Percentiles rank a stretch among this genome's conserved stretches.
phyloP scores from a whole-genome alignment of 2,113 vertebrate genomes.

The Lycaon pictus region DNA sequence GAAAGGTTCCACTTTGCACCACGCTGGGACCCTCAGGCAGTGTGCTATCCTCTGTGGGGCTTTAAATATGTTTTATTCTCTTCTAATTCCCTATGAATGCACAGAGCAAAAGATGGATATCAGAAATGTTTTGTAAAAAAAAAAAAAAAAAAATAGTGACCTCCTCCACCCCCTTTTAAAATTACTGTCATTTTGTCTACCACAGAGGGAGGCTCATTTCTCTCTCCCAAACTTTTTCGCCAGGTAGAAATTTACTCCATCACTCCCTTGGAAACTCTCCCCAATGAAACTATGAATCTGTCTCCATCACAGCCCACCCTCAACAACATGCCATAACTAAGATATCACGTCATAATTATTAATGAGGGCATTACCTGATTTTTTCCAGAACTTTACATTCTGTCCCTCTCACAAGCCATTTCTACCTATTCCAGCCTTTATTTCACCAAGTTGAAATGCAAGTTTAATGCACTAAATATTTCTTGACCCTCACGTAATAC shows the following conservation, averaged over 20 bases:
- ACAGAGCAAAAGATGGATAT: neutral
- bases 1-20: neutral
- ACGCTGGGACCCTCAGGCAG: neutral
- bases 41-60: neutral
- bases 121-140: neutral
- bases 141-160: neutral
- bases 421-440: neutral
- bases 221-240: neutral
- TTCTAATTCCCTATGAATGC: neutral
- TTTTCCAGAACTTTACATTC: neutral
- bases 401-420: neutral
- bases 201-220: neutral
- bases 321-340: neutral
- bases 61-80: neutral
- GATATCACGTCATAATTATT: neutral
- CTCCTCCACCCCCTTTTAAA: neutral
- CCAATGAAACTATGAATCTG: neutral
- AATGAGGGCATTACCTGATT: neutral
- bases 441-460: neutral
- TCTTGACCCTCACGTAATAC: conserved; percentile 39
- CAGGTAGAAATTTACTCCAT: neutral
- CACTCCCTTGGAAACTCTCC: neutral
- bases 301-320: neutral
- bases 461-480: neutral
- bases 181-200: neutral